phyloP scores from a whole-genome alignment of 2,888 invertebrate species.

The Dryadula phaetusa region DNA sequence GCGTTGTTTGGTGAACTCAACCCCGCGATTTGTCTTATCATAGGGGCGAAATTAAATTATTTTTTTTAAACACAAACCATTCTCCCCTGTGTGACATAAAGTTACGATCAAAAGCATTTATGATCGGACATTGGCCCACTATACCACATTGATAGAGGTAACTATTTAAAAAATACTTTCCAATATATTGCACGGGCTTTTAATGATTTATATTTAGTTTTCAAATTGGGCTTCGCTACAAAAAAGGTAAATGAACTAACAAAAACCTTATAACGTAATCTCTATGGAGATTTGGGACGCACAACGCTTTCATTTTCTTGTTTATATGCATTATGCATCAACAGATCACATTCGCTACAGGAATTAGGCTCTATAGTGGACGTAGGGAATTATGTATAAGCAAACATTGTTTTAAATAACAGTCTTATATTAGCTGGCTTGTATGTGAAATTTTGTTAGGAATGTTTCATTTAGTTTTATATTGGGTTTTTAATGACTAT shows the following conservation, averaged over 20 bases:
- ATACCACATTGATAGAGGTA: no score
- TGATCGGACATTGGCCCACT: no score
- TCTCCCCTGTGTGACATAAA: no score
- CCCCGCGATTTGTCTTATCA: no score
- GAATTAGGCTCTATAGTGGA: constrained; percentile 16
- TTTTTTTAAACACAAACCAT: no score
- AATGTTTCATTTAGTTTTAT: no score
- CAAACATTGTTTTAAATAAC: neutral
- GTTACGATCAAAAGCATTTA: no score
- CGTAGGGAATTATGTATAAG: neutral
- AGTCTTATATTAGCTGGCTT: neutral
- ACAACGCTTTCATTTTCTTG: constrained; percentile 19
- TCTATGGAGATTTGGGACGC: constrained; percentile 23
- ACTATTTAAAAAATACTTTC: neutral
- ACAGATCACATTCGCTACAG: constrained; percentile 19
- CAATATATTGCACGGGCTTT: neutral
- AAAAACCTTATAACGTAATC: constrained; percentile 16
- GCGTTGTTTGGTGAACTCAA: no score
- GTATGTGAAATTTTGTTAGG: neutral
- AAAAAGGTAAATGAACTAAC: neutral
- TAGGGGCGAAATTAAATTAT: no score
- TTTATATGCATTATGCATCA: constrained; percentile 29
- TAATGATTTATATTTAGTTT: neutral
- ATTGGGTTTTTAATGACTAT: no score
- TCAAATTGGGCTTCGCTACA: neutral